Base-by-base conservation (phyloP, 2,888 invertebrate genomes). In the Patella pellucida region DNA sequence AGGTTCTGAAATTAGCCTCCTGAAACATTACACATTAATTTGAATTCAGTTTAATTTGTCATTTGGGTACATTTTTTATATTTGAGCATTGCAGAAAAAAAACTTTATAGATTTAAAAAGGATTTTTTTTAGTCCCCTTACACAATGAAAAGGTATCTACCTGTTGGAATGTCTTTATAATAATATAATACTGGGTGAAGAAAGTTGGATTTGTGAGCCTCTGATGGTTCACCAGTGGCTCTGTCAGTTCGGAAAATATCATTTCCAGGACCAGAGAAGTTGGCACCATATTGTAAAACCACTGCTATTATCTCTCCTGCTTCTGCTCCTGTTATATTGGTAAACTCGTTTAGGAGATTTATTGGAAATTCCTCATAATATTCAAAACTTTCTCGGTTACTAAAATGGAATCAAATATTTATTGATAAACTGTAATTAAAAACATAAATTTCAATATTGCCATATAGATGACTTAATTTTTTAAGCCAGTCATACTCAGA, bases 151-250 rank as follows among this genome's bases (percentile, higher is more conserved):
- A 41, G 41, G 9, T 41, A 9, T 80, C 76, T 78, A 91, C 92
- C 90, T 84, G 89, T 88, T 7, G 92, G 92, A 56, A 91, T 78
- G 3, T 76, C 74, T 2, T 87, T 84, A 81, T 91, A 92, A 79
- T 89, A 91, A 83, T 92, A 92, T 56, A 92, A 81, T 5, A 91
- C 91, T 5, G 92, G 92, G 80, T 92, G 92, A 0, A 92, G 86
- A 82, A 92, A 92, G 85, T 92, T 92, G 56, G 91, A 92, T 14
- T 81, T 73, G 79, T 92, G 90, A 12, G 91, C 92, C 62, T 89
- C 88, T 4, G 86, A 79, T 5, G 90, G 89, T 52, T 90, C 90
- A 2, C 89, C 91, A 1, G 88, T 89, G 2, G 92, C 92, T 70
- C 92, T 78, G 79, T 89, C 87, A 12, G 82, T 56, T 16, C 90